Evolutionary conservation across 2,888 invertebrate genomes (phyloP).

Genomic region (Zygaena filipendulae): DNA sequence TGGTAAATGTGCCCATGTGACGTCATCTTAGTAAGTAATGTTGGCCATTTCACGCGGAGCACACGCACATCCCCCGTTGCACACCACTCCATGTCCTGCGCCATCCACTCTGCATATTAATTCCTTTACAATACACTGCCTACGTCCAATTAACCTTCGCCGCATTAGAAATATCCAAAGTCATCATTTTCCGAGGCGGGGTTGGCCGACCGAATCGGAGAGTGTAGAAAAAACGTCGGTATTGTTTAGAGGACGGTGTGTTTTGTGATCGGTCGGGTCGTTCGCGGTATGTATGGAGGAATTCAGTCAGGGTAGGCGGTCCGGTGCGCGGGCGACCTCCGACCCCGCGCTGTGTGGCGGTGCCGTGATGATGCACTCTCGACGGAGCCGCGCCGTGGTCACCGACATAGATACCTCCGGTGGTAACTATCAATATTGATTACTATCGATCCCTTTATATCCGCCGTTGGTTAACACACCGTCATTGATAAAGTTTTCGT

Average conservation of each 20-base stretch:
- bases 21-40: too few relatives aligned
- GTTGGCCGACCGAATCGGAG: too few relatives aligned
- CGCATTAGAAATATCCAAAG: constrained; percentile 52
- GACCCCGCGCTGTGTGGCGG: constrained; percentile 46
- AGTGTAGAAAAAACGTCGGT: too few relatives aligned
- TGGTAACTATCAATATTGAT: constrained; percentile 17
- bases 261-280: constrained; percentile 19
- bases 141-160: constrained; percentile 63
- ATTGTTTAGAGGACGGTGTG: too few relatives aligned
- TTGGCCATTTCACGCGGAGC: too few relatives aligned
- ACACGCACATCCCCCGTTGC: too few relatives aligned
- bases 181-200: constrained; percentile 51
- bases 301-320: constrained; percentile 45
- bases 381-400: constrained; percentile 18
- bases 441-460: constrained; percentile 15
- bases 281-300: constrained; percentile 28
- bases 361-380: constrained; percentile 40
- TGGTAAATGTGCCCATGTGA: too few relatives aligned
- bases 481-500: constrained; percentile 2
- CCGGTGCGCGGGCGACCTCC: constrained; percentile 44
- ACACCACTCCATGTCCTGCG: too few relatives aligned
- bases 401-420: constrained; percentile 11
- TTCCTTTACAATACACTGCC: constrained; percentile 53
- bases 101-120: constrained; percentile 37
- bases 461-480: constrained; percentile 2